Base-by-base conservation (phyloP, 2,888 invertebrate species). In the Dynastes hyllus region DNA sequence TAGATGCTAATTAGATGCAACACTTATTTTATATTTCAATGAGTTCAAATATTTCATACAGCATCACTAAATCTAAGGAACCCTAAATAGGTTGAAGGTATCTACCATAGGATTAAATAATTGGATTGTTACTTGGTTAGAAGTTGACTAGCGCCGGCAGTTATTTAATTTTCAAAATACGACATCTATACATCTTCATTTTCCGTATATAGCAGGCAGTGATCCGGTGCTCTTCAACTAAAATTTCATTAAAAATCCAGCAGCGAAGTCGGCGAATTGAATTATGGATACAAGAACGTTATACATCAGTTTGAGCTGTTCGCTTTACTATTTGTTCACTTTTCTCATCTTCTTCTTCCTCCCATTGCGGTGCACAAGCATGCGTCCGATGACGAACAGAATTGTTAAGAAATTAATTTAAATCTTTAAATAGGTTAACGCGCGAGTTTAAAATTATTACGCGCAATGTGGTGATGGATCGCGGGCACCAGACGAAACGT, bases 371-470 rank as follows among this genome's bases (percentile, higher is more conserved):
- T 58, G 1, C 29, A 63, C 63, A 27, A 4, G 27, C 27, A 27
- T 29, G 1, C 61, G 63, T 1, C 11, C 29, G 22, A 53, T 63
- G 13, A 32, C 1, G 69, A 4, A 13, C 55, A 5, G 53, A 71
- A n/a, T 51, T 29, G 71, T 55, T 27, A 45, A 45, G 45, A 29
- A 22, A 11, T 40, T 45, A 22, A 75, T 75, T 75, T 75, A 75
- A 45, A 75, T 58, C 61, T 6, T 45, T 75, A 75, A 75, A 45
- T 61, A 75, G 32, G 73, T 75, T 75, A 61, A 53, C 32, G 32
- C 65, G 65, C 51, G 29, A 51, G 69, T 69, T 69, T 69, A 53
- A 51, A 51, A 51, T 69, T 50, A 69, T 51, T 27, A 27, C 50
- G 55, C 55, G 8, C 55, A 2, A 32, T 29, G n/a, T 13, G 32